A percentile compares a stretch with the other conserved stretches of the same genome.
Evolutionary conservation across 2,113 vertebrate genomes (phyloP).

Genomic region (Notechis scutatus): DNA sequence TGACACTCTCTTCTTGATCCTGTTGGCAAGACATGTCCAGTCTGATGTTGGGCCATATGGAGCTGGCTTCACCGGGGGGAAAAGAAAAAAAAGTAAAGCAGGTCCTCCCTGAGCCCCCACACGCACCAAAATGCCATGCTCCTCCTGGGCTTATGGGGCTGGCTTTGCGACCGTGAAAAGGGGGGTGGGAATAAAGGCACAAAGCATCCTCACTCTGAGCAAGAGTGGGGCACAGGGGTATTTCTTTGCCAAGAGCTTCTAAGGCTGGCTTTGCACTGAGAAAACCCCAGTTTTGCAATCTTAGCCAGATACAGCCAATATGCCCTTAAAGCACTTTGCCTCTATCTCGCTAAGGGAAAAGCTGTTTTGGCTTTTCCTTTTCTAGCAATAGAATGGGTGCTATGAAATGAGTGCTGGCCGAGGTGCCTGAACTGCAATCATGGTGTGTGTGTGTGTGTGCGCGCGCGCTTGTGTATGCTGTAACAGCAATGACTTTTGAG

Average conservation of each 20-base stretch:
- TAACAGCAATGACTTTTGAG: neutral
- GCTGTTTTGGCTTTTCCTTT: neutral
- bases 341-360: neutral
- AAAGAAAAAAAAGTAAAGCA: neutral
- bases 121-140: neutral
- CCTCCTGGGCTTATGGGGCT: neutral
- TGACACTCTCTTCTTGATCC: neutral
- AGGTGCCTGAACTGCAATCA: neutral
- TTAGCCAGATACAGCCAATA: neutral
- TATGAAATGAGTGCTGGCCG: neutral
- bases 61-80: neutral
- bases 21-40: neutral
- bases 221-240: neutral
- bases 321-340: neutral
- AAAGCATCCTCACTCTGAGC: neutral
- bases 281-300: neutral
- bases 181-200: neutral
- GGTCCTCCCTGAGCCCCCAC: neutral
- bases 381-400: neutral
- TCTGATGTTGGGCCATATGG: neutral
- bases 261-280: neutral
- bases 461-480: neutral
- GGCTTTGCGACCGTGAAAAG: neutral
- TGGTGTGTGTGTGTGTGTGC: neutral
- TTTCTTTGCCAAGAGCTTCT: neutral